Conservation (phyloP, 2,888 invertebrate species). For the Xanthorhoe spadicearia region DNA sequence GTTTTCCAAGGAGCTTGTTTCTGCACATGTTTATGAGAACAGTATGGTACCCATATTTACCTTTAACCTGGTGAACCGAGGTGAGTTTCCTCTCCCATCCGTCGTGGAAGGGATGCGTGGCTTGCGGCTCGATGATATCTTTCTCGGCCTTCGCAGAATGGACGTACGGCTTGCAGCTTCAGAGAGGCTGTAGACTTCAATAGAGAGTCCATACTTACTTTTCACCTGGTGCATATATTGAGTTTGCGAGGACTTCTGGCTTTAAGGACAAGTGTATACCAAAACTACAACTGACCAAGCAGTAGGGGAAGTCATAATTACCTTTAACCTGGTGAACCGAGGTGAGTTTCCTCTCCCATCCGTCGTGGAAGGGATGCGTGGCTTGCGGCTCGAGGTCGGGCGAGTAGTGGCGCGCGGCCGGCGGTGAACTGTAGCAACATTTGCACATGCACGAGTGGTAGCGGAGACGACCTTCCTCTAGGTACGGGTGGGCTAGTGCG, state of each 20-base stretch:
- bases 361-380: conserved; percentile 95
- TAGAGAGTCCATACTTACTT: conserved; percentile 88
- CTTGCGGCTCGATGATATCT: conserved; percentile 94
- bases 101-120: conserved; percentile 96
- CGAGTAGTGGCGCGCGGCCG: conserved; percentile 91
- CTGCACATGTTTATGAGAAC: neutral
- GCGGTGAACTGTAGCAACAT: conserved; percentile 91
- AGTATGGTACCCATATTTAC: conserved; percentile 84
- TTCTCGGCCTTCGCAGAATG: too few species aligned
- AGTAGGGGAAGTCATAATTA: conserved; percentile 89
- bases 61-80: conserved; percentile 97
- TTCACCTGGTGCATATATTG: conserved; percentile 88
- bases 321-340: conserved; percentile 98
- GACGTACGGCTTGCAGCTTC: neutral
- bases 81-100: conserved; percentile 98
- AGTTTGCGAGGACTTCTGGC: conserved; percentile 99
- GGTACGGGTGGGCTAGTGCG: conserved; percentile 98
- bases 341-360: conserved; percentile 97
- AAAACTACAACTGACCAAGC: too few species aligned
- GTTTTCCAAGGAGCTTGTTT: conserved; percentile 90
- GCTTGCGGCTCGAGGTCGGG: conserved; percentile 97
- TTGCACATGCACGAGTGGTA: conserved; percentile 99
- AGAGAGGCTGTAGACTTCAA: too few species aligned
- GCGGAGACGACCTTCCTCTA: conserved; percentile 98
- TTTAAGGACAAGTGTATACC: too few species aligned